phyloP scores from a whole-genome alignment of 2,113 vertebrate species.

The Antennarius striatus region DNA sequence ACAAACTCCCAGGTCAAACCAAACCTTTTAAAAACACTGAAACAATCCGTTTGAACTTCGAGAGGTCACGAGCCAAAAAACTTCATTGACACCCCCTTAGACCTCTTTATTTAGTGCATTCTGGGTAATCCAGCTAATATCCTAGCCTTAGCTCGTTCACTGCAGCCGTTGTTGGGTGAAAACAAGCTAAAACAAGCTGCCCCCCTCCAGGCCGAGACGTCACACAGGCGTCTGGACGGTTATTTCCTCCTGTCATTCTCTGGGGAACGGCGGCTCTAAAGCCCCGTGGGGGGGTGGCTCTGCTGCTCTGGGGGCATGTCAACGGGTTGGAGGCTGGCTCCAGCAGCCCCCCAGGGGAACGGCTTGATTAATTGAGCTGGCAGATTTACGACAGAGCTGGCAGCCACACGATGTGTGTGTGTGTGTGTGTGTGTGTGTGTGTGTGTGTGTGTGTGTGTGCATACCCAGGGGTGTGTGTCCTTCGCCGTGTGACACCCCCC shows the following conservation, averaged over 20 bases:
- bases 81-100: too few relatives aligned
- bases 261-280: slow-evolving; percentile 35
- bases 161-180: too few relatives aligned
- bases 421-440: slow-evolving; percentile 26
- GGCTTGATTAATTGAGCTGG: slow-evolving; percentile 69
- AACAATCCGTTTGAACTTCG: too few relatives aligned
- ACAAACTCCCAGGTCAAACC: too few relatives aligned
- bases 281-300: slow-evolving; percentile 53
- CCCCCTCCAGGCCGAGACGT: slow-evolving; percentile 28
- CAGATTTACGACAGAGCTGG: slow-evolving; percentile 72
- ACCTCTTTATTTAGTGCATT: too few relatives aligned
- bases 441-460: slow-evolving; percentile 16
- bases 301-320: slow-evolving; percentile 54
- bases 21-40: too few relatives aligned
- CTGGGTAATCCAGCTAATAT: too few relatives aligned
- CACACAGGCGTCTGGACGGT: slow-evolving; percentile 49
- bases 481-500: neutral
- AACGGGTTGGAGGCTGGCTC: slow-evolving; percentile 57
- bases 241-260: slow-evolving; percentile 65
- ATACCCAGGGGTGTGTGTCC: slow-evolving; percentile 6
- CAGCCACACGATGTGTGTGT: slow-evolving; percentile 40
- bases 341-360: slow-evolving; percentile 62
- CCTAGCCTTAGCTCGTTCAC: too few relatives aligned
- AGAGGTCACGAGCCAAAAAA: too few relatives aligned
- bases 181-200: too few relatives aligned